Evolutionary conservation across 2,113 vertebrate genomes (phyloP).

Genomic region (Falco punctatus): DNA sequence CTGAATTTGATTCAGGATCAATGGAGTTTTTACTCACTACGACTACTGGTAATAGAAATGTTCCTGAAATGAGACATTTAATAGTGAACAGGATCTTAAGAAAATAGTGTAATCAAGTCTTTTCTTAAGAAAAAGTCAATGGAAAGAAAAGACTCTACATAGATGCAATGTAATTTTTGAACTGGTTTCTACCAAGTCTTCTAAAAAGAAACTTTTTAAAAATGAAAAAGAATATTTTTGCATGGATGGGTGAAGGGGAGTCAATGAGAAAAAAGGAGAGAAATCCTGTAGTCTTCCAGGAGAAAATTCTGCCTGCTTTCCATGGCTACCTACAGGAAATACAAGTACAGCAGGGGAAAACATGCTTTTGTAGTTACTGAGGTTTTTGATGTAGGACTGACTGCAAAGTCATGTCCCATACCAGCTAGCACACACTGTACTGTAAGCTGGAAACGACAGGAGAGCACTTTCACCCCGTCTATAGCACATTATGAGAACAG

Average conservation of each 20-base stretch:
- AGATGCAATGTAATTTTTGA: not conserved
- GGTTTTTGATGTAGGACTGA: not conserved
- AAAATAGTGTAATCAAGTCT: not conserved
- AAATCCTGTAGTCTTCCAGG: not conserved
- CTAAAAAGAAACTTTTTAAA: not conserved
- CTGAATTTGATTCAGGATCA: not conserved
- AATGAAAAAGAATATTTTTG: not conserved
- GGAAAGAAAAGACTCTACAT: not conserved
- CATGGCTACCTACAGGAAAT: not conserved
- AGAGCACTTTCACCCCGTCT: constrained; percentile 13
- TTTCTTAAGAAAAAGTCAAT: not conserved
- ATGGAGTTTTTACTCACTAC: not conserved
- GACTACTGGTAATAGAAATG: not conserved
- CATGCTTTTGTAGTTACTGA: not conserved
- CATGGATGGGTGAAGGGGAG: not conserved
- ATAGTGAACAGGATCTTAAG: not conserved
- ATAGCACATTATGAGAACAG: constrained; percentile 36
- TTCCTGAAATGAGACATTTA: not conserved
- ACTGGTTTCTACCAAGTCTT: not conserved
- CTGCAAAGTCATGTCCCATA: constrained; percentile 29
- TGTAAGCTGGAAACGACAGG: constrained; percentile 37
- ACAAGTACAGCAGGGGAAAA: not conserved
- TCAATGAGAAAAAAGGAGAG: not conserved
- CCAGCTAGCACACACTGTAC: constrained; percentile 49
- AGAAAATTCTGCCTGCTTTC: not conserved